These are phyloP conservation scores for Hoplodrina blanda DNA, from an alignment of 2,888 invertebrate genomes.

Conservation along the genomic window DNA sequence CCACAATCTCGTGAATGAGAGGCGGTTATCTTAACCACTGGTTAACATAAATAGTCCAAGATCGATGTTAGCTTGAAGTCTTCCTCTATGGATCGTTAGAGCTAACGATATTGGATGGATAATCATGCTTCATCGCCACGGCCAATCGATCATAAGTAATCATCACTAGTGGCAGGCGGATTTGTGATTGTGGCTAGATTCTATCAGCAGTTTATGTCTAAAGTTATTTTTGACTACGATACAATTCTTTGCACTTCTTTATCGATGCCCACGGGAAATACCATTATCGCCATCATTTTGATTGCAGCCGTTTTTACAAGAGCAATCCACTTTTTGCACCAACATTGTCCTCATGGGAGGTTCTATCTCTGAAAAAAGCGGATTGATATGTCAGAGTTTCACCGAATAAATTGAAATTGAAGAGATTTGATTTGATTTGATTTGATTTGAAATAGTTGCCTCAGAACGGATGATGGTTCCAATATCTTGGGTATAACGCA, in stretches of 20 bases:
- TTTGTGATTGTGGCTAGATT: slow-evolving; percentile 33
- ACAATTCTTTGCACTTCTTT: not conserved
- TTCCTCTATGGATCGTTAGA: slow-evolving; percentile 20
- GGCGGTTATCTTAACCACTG: too few species aligned
- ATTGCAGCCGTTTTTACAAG: not conserved
- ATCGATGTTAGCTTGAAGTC: slow-evolving; percentile 11
- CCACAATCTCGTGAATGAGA: too few species aligned
- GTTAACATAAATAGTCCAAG: slow-evolving; percentile 15
- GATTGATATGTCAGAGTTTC: not conserved
- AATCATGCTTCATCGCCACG: slow-evolving; percentile 37
- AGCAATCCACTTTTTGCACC: not conserved
- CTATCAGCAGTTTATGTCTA: slow-evolving; percentile 9
- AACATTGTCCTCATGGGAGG: not conserved
- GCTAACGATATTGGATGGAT: slow-evolving; percentile 47
- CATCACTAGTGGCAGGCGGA: slow-evolving; percentile 25
- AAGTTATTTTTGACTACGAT: slow-evolving; percentile 28
- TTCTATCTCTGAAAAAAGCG: not conserved
- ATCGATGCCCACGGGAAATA: slow-evolving; percentile 9
- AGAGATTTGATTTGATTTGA: too few species aligned
- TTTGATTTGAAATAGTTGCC: too few species aligned
- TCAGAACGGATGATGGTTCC: not conserved
- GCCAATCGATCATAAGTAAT: slow-evolving; percentile 48
- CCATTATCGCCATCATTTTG: not conserved
- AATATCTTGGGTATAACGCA: not conserved
- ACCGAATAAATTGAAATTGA: not conserved